Conservation (phyloP, 2,888 invertebrate species). For the Parnassius glacialis region DNA sequence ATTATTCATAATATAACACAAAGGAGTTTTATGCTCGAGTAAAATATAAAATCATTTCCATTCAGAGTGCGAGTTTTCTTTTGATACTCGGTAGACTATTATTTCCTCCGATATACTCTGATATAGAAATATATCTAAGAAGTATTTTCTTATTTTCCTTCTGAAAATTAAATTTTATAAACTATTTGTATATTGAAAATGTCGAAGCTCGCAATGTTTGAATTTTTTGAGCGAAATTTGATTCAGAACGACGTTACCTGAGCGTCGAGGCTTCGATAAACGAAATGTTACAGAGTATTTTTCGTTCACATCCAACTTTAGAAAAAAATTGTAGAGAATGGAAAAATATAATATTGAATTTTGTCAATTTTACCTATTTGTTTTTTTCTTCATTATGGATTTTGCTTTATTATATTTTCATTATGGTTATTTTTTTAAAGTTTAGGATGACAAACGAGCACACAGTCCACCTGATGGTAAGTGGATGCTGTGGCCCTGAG, state of each 20-base stretch:
- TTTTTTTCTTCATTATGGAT: too few species aligned
- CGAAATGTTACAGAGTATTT: constrained; percentile 14
- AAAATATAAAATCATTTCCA: constrained; percentile 9
- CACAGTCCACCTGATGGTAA: too few species aligned
- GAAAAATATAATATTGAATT: background rate
- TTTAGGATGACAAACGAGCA: too few species aligned
- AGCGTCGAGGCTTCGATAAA: constrained; percentile 7
- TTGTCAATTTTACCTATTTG: too few species aligned
- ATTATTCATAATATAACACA: constrained; percentile 12
- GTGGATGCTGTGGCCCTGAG: too few species aligned
- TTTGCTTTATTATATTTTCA: too few species aligned
- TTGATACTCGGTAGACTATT: constrained; percentile 14
- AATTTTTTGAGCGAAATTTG: constrained; percentile 20
- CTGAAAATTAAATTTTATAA: constrained; percentile 12
- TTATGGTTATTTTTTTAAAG: too few species aligned
- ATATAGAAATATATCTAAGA: constrained; percentile 2
- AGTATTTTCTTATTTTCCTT: constrained; percentile 14
- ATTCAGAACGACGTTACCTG: constrained; percentile 12
- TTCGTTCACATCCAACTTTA: constrained; percentile 22
- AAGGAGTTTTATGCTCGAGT: constrained; percentile 8
- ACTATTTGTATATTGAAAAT: constrained; percentile 7
- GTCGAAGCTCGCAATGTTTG: constrained; percentile 5
- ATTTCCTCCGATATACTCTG: constrained; percentile 1
- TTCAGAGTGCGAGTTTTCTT: constrained; percentile 17
- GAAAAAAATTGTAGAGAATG: constrained; percentile 19